Evolutionary conservation across 2,888 invertebrate species (phyloP).

Genomic region (Amblyjoppa proteus): DNA sequence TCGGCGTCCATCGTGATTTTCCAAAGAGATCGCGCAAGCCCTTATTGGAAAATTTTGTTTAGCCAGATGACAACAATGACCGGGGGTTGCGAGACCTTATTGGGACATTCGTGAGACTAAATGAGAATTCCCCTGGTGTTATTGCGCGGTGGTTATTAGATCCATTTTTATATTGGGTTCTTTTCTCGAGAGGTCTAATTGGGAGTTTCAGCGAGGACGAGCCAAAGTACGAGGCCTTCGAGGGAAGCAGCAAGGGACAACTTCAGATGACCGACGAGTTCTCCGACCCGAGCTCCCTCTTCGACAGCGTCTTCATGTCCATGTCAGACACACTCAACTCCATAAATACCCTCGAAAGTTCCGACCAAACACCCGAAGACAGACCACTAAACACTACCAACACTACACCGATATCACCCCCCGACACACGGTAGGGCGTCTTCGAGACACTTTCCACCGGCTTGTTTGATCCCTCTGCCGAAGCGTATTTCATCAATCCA

Average conservation of each 20-base stretch:
- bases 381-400: constrained; percentile 83
- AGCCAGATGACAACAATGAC: background rate
- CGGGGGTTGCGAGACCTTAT: background rate
- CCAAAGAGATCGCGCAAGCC: too few species aligned
- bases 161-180: constrained; percentile 1
- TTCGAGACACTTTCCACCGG: constrained; percentile 51
- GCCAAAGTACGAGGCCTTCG: constrained; percentile 75
- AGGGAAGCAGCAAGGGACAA: constrained; percentile 76
- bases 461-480: constrained; percentile 21
- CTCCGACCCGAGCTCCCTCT: constrained; percentile 82
- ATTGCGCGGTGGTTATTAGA: constrained; percentile 23
- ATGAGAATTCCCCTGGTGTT: background rate
- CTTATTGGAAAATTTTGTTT: background rate
- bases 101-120: background rate
- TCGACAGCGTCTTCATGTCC: constrained; percentile 84
- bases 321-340: constrained; percentile 85
- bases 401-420: constrained; percentile 81
- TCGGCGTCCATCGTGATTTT: too few species aligned
- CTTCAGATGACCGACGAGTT: constrained; percentile 81
- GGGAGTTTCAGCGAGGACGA: constrained; percentile 82
- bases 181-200: constrained; percentile 59
- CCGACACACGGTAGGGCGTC: constrained; percentile 81
- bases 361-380: constrained; percentile 84
- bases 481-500: background rate
- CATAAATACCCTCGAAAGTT: constrained; percentile 84